Evolutionary conservation across 92 coral and sea anemone genomes (phyloP), one percentile per base, ranked within the genome.

Genomic region (Anthopleura xanthogrammica): DNA sequence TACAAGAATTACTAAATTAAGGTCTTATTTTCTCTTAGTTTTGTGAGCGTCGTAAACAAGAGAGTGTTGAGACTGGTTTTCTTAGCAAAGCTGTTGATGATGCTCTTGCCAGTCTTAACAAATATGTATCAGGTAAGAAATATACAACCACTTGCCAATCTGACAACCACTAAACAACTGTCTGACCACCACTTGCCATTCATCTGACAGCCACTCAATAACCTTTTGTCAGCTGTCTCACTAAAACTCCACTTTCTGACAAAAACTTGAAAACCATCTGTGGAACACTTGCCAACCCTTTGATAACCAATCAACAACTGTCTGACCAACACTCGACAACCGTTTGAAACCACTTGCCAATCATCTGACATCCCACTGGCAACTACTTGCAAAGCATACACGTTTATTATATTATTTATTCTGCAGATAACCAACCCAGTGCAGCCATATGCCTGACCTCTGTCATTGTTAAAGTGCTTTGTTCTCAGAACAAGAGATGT

Each of bases 31-130:
- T 36, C 14, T 68, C 16, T 20, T 83, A 95, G 99, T 96, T 92
- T 82, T 94, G 92, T 68, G 99, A 96, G 71, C 93, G 99, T 23
- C 97, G 99, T 12, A 91, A 96, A 77, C 99, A 96, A 85, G 99
- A 96, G 77, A 96, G 95, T 84, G 99, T 96, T 1, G 98, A 96
- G 79, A 96, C 99, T 62, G 79, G 97, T 22, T 93, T 92, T 73
- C 95, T 96, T 0, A 92, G 95, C 85, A 94, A 94, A 72, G 91
- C 99, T 74, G 99, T 95, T 14, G 86, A 92, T 54, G 99, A 96
- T 60, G 85, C 95, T 0, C 91, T 90, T 72, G 85, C 90, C 64
- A 93, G 89, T 14, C 83, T 96, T 54, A 96, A 96, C 77, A 92
- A 94, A 77, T 89, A 86, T 81, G 82, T 95, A 57, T 50, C 90